Percentiles rank a stretch among this genome's conserved stretches.
These are phyloP conservation scores for Noctua janthina DNA, from an alignment of 2,888 invertebrate genomes.

Conservation along the genomic window DNA sequence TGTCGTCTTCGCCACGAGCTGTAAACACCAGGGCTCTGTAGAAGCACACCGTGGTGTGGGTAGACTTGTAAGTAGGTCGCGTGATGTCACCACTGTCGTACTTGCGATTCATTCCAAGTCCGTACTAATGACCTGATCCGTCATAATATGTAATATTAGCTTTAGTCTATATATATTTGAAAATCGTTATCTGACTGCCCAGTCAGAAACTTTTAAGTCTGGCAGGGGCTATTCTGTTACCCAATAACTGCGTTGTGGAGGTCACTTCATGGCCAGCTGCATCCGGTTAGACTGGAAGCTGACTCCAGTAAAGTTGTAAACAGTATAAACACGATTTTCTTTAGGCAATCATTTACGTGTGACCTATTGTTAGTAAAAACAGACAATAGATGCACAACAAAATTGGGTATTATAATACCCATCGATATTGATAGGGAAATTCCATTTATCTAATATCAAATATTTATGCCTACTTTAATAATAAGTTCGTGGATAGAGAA, in stretches of 20 bases:
- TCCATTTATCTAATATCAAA: conserved; percentile 52
- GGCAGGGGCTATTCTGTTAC: background rate
- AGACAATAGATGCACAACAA: background rate
- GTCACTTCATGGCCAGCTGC: background rate
- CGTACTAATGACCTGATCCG: too few relatives aligned
- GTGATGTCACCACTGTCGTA: too few relatives aligned
- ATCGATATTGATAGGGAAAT: conserved; percentile 46
- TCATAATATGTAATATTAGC: background rate
- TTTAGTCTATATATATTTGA: background rate
- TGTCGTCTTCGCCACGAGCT: too few relatives aligned
- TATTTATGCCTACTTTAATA: conserved; percentile 40
- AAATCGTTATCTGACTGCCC: background rate
- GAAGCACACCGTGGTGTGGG: too few relatives aligned
- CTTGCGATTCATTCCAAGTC: too few relatives aligned
- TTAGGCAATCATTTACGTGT: background rate
- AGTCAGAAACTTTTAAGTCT: background rate
- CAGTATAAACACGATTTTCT: background rate
- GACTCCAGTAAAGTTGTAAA: background rate
- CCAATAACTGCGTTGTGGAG: background rate
- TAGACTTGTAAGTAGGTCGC: too few relatives aligned
- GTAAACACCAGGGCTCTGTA: too few relatives aligned
- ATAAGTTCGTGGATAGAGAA: conserved; percentile 37
- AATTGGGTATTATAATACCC: conserved; percentile 11
- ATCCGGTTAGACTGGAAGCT: background rate
- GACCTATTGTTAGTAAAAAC: background rate